Base-by-base conservation (phyloP, 2,797 vertebrate species). In the Numenius phaeopus region DNA sequence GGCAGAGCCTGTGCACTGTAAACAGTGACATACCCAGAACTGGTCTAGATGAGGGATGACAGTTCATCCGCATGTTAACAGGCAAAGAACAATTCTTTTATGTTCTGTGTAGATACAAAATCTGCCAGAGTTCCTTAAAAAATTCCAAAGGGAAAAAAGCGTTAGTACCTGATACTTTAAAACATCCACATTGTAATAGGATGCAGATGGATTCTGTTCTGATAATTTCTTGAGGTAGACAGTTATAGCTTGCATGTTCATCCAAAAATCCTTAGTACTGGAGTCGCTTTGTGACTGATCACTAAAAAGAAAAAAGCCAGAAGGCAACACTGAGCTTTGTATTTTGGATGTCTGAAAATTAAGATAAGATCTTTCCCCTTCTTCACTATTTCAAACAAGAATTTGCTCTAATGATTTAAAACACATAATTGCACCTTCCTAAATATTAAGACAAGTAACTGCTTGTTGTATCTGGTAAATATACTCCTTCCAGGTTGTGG, bases 201-300 rank as follows among this genome's bases (percentile, higher is more conserved):
- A 99, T 83, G 99, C 99, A 81, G 99, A 97, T 59, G 99, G 99
- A 97, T 99, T 99, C 97, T 99, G 99, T 89, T 99, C 99, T 26
- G 99, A 99, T 80, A 99, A 97, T 97, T 99, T 99, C 98, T 99
- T 99, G 99, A 99, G 99, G 99, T 99, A 99, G 98, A 99, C 94
- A 55, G 98, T 99, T 98, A 99, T 98, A 77, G 99, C 99, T 98
- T 99, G 99, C 99, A 99, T 99, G 98, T 99, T 99, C 98, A 99
- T 99, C 99, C 99, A 99, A 97, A 99, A 99, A 98, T 99, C 99
- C 98, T 98, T 99, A 96, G 98, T 98, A 97, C 98, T 98, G 39
- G 99, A 98, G 95, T 99, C 99, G 94, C 98, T 99, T 96, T 99
- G 99, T 91, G 99, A 99, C 81, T 99, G 98, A 98, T 99, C 99